Conservation (phyloP, 2,113 vertebrate genomes). For the Trogon surrucura region DNA sequence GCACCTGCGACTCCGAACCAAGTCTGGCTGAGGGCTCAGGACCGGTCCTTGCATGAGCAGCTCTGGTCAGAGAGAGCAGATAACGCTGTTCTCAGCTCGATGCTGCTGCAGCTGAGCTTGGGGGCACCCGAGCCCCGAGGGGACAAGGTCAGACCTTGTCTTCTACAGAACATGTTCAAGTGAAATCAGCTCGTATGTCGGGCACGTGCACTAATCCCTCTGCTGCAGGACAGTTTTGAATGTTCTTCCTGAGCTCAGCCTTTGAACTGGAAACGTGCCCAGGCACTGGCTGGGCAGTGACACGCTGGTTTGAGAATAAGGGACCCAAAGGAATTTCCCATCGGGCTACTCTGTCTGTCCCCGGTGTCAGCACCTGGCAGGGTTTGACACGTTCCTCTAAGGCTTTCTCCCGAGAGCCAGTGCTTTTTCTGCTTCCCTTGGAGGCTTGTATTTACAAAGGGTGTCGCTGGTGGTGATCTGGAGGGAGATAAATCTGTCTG, state of each 20-base stretch:
- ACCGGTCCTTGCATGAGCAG: background rate
- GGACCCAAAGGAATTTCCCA: background rate
- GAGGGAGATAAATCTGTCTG: background rate
- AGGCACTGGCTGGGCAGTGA: background rate
- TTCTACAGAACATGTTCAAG: fast-evolving
- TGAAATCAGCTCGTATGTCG: background rate
- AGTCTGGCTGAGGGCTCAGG: background rate
- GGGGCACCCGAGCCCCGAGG: background rate
- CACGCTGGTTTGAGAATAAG: fast-evolving
- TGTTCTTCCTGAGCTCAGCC: background rate
- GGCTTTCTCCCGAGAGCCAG: background rate
- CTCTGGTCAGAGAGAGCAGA: background rate
- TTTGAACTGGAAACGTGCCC: fast-evolving
- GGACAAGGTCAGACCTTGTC: background rate
- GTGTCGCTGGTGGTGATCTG: background rate
- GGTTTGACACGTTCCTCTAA: background rate
- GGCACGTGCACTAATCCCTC: background rate
- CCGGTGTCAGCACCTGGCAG: background rate
- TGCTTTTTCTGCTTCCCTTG: background rate
- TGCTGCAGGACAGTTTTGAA: background rate
- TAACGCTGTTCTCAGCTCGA: background rate
- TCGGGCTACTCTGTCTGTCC: background rate
- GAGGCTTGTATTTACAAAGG: background rate
- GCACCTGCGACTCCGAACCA: background rate
- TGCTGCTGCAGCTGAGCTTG: background rate